Base-by-base conservation (phyloP, 2,113 vertebrate genomes). In the Chaetodon auriga region DNA sequence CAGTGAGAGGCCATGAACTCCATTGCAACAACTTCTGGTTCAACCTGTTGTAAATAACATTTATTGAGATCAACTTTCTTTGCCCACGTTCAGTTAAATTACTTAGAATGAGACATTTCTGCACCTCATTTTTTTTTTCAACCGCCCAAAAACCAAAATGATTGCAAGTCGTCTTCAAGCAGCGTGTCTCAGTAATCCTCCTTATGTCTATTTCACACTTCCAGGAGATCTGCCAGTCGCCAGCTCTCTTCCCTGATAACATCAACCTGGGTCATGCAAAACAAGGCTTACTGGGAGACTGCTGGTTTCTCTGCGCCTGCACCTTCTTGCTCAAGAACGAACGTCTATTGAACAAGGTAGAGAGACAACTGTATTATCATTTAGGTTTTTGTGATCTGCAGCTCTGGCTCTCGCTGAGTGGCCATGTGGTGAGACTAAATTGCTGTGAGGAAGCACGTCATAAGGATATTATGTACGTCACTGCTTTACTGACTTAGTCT, bases 281-380 rank as follows among this genome's bases (percentile, higher is more conserved):
- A 88, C 98, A 99, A 90, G 98, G 98, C 43, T 93, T 98, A 82
- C 89, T 99, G 91, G 98, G 98, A 76, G 98, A 99, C 63, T 99
- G 98, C 93, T 99, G 98, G 98, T 97, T 99, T 80, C 96, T 99
- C 23, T 99, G 97, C 75, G 98, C 98, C 30, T 98, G 97, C 30
- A 96, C 96, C 0, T 94, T 96, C 83, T 94, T 99, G 87, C 95
- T 97, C 82, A 97, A 96, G 87, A 97, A 93, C 79, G 96, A 89
- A 74, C 94, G 93, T 53, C 92, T 99, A 15, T 91, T 98, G 57
- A 90, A 97, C 89, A 97, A 98, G 97, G 98, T 99, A 92, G 1
- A 65, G 19, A 18, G 21, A 51, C 21, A 25, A 10, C 16, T 53
- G 16, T n/a, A 3, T 43, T 43, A 43, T 7, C 5, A 43, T 30